These are phyloP conservation scores for Zygothrica quintamaculata DNA, from an alignment of 2,888 invertebrate genomes.

Conservation along the genomic window DNA sequence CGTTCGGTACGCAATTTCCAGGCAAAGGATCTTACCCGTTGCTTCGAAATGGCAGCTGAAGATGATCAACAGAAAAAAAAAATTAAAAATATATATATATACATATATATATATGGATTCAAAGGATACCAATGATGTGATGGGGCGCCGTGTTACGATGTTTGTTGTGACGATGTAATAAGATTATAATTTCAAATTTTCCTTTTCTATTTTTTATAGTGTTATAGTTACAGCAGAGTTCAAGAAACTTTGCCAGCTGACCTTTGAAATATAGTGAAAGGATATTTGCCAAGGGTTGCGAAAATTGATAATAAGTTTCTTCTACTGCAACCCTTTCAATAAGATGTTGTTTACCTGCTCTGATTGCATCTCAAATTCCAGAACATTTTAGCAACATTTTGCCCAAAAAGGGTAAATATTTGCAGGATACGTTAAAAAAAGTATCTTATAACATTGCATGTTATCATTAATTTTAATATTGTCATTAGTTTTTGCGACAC, in stretches of 20 bases:
- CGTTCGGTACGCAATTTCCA: conserved; percentile 68
- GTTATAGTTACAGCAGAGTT: conserved; percentile 38
- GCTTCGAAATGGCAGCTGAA: conserved; percentile 70
- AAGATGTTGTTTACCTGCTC: conserved; percentile 56
- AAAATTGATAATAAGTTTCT: conserved; percentile 32
- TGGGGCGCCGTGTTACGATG: conserved; percentile 52
- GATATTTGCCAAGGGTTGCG: conserved; percentile 54
- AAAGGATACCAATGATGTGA: conserved; percentile 50
- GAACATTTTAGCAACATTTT: conserved; percentile 51
- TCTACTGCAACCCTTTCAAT: conserved; percentile 42
- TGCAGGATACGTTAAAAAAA: conserved; percentile 38
- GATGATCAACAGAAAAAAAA: conserved; percentile 53
- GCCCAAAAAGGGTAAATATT: conserved; percentile 61
- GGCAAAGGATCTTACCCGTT: conserved; percentile 34
- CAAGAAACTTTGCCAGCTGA: conserved; percentile 63
- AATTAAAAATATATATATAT: conserved; percentile 33
- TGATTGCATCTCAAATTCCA: conserved; percentile 24
- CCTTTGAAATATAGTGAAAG: conserved; percentile 34
- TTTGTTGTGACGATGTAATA: conserved; percentile 77
- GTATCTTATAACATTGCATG: conserved; percentile 55
- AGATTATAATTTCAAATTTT: conserved; percentile 77
- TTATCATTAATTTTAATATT: conserved; percentile 83
- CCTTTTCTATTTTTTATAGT: conserved; percentile 30
- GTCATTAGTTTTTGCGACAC: conserved; percentile 70
- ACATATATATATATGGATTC: conserved; percentile 18